A percentile compares a stretch with the other conserved stretches of the same genome.
phyloP scores from a whole-genome alignment of 2,113 vertebrate species.

The Zosterops pallidus region DNA sequence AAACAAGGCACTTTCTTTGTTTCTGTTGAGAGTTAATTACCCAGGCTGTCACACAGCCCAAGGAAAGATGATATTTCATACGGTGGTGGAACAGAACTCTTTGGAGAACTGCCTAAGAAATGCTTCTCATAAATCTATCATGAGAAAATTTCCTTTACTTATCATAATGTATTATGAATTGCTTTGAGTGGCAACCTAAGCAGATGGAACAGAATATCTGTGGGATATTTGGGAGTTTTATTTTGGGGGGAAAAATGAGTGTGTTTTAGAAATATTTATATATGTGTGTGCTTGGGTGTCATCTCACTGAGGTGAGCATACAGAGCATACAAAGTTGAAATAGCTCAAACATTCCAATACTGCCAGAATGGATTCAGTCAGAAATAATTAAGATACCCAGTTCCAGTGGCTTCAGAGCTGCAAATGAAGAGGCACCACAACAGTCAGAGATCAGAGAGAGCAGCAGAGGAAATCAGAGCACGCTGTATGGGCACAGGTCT shows the following conservation, averaged over 20 bases:
- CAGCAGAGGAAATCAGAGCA: not conserved
- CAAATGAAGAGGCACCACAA: not conserved
- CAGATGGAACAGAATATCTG: not conserved
- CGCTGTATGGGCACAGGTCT: not conserved
- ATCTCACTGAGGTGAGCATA: not conserved
- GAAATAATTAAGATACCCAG: not conserved
- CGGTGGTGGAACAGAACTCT: not conserved
- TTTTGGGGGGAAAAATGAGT: not conserved
- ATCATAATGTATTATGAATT: conserved; percentile 45
- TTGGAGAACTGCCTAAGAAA: conserved; percentile 51
- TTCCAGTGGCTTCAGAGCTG: not conserved
- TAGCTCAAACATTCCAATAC: not conserved
- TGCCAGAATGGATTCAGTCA: not conserved
- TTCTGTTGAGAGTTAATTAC: conserved; percentile 64
- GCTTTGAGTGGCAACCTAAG: conserved; percentile 37
- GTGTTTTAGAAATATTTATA: not conserved
- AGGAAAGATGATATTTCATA: conserved; percentile 46
- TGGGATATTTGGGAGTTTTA: not conserved
- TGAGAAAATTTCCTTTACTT: conserved; percentile 39
- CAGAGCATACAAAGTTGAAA: not conserved
- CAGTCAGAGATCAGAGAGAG: not conserved
- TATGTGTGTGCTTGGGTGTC: not conserved
- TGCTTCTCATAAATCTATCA: conserved; percentile 51
- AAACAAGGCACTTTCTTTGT: conserved; percentile 42
- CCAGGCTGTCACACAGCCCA: conserved; percentile 43